Conservation (phyloP, 2,113 vertebrate species). For the Plectropomus leopardus region DNA sequence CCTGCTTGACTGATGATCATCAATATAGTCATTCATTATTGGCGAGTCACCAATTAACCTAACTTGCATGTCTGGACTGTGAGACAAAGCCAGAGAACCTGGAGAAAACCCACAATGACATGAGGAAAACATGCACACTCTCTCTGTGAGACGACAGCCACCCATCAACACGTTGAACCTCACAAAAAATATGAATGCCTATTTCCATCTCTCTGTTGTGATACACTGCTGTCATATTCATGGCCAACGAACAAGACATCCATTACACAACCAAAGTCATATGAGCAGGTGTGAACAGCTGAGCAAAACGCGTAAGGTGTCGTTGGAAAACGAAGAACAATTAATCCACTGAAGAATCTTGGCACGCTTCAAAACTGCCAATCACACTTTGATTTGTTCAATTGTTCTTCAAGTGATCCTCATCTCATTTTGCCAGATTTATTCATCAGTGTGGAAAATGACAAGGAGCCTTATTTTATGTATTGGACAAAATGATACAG, state of each 20-base stretch:
- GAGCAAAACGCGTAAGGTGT: not conserved
- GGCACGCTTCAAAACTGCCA: not conserved
- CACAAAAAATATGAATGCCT: not conserved
- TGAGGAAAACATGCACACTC: too few species aligned
- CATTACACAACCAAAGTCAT: not conserved
- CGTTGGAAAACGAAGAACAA: not conserved
- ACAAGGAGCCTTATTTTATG: not conserved
- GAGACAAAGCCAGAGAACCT: too few species aligned
- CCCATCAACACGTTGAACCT: not conserved
- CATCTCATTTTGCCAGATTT: not conserved
- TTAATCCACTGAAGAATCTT: not conserved
- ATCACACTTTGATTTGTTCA: not conserved
- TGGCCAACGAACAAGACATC: not conserved
- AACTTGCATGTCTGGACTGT: too few species aligned
- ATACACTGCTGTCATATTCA: not conserved
- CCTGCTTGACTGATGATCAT: not conserved
- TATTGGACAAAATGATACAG: not conserved
- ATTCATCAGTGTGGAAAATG: not conserved
- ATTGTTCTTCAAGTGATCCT: too few species aligned
- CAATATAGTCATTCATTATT: not conserved
- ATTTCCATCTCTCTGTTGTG: not conserved
- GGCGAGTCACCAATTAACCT: too few species aligned
- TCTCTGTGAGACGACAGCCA: too few species aligned
- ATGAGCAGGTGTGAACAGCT: not conserved
- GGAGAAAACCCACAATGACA: too few species aligned